Base-by-base conservation (phyloP, 2,797 vertebrate species). In the Masticophis lateralis region DNA sequence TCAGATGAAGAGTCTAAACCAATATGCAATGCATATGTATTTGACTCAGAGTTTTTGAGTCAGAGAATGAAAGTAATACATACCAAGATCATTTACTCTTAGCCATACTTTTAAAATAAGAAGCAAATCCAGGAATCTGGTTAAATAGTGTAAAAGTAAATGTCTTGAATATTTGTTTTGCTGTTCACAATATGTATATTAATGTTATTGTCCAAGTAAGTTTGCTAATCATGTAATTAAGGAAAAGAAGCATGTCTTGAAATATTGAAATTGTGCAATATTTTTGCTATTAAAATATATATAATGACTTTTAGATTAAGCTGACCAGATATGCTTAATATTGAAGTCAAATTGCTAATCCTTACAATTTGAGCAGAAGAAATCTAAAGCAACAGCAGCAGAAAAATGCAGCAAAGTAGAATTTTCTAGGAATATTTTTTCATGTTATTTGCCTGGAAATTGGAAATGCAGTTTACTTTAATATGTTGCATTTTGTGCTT, bases 251-350 rank as follows among this genome's bases (percentile, higher is more conserved):
- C 87, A 43, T 96, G 96, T 96, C 96, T 96, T 95, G 94, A 94
- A 96, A 95, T 96, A 96, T 96, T 95, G 96, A 92, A 90, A 95
- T 95, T 96, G 92, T 90, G 95, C 90, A 94, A 12, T 92, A 93
- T 92, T 95, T 96, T 95, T 95, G 95, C 94, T 96, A 96, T 95
- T 96, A 97, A 97, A 96, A 95, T 89, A 95, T 90, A 91, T 96
- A 96, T 93, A 96, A 96, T 94, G 91, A 96, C 92, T 92, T 74
- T 92, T 89, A 95, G 95, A 96, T 96, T 95, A 96, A 97, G 94
- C 91, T 96, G 95, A 94, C 93, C 93, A 94, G 95, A 96, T 96
- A 96, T 89, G 93, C 92, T 95, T 96, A 97, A 96, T 97, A 95
- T 93, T 91, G 51, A 95, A 95, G 93, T 92, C 96, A 97, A 97